Evolutionary conservation across 2,113 vertebrate species (phyloP), one percentile per base, ranked within the genome.

Genomic region (Sprattus sprattus): DNA sequence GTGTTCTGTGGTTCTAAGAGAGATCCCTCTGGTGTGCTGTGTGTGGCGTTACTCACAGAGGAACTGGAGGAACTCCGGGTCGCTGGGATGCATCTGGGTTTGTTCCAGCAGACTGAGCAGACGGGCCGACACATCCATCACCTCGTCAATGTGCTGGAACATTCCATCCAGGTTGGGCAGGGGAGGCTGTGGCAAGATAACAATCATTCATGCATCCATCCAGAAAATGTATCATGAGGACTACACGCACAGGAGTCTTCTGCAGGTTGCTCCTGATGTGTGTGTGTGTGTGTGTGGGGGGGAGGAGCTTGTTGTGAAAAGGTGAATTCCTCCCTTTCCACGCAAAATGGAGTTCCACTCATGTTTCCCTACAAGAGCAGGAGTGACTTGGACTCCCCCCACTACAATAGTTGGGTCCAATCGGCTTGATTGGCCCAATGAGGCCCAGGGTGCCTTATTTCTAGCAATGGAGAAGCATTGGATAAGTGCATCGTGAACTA

Each of bases 141-240:
- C 95, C 7, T 97, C 97, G 0, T 98, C 95, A 0, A 95, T 94
- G 92, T 97, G 94, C 60, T 96, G 96, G 86, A 99, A 99, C 91
- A 99, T 95, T 87, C 95, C 92, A 88, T 97, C 95, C 93, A 98
- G 92, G 90, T 97, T 95, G 45, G 92, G 88, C 6, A 93, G 94
- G 0, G 96, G 96, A 85, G 97, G 95, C 98, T 98, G 87, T 0
- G 83, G 49, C 10, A 20, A 39, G 54, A 20, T 3, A 22, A 22
- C 16, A 22, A 22, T 22, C 18, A 57, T 39, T 39, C 39, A 39
- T 39, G 1, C 39, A 39, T 39, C 2, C 39, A 39, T 39, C 39
- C 39, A 39, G 39, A 39, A 39, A 39, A 39, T 39, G 39, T 1
- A 39, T 39, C 39, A 39, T 39, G 39, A 39, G 39, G 39, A 39